These are phyloP conservation scores for Percopsis transmontana DNA, from an alignment of 2,113 vertebrate species.

Conservation along the genomic window DNA sequence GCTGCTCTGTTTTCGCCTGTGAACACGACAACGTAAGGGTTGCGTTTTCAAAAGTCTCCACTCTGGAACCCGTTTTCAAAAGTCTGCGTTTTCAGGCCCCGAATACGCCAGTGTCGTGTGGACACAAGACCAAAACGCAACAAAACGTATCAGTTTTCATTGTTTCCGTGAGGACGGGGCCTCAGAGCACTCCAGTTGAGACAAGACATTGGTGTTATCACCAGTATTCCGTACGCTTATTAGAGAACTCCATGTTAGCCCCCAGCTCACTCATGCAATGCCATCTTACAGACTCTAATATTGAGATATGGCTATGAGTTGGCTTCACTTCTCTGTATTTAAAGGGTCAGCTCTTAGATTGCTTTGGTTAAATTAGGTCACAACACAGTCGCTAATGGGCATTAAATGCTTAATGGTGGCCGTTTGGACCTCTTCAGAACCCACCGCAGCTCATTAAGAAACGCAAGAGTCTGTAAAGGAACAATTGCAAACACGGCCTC, in stretches of 20 bases:
- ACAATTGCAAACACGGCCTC: slow-evolving; percentile 14
- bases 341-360: slow-evolving; percentile 39
- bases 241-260: not conserved
- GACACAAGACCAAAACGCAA: too few species aligned
- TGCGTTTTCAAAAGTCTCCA: too few species aligned
- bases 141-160: too few species aligned
- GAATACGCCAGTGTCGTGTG: too few species aligned
- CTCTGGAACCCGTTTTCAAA: too few species aligned
- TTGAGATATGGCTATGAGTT: slow-evolving; percentile 13
- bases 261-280: slow-evolving; percentile 2
- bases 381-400: slow-evolving; percentile 49
- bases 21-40: too few species aligned
- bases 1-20: too few species aligned
- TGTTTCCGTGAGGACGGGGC: too few species aligned
- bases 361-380: slow-evolving; percentile 58
- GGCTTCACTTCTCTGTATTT: slow-evolving; percentile 22
- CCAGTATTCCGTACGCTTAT: slow-evolving; percentile 3
- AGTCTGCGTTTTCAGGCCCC: too few species aligned
- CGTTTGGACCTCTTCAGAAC: slow-evolving; percentile 37
- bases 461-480: slow-evolving; percentile 43
- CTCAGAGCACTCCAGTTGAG: too few species aligned
- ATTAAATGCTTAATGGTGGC: slow-evolving; percentile 54
- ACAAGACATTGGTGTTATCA: not conserved
- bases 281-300: slow-evolving; percentile 21
- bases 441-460: slow-evolving; percentile 45